Percentiles rank a stretch among this genome's conserved stretches.
phyloP scores from a whole-genome alignment of 2,113 vertebrate species.

The Hystrix brachyura region DNA sequence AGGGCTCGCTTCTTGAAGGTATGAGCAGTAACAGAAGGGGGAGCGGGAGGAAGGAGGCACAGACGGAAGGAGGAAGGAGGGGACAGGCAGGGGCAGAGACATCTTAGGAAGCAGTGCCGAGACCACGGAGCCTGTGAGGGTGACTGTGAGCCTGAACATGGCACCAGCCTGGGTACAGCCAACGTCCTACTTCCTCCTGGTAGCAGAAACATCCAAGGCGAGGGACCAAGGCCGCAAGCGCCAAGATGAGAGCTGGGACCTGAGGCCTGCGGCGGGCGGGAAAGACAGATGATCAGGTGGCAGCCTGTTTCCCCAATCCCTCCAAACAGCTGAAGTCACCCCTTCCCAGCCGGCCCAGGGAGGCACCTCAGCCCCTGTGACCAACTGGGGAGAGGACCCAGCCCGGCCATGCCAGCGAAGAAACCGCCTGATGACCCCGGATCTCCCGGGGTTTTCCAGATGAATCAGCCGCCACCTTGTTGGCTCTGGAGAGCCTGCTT shows the following conservation, averaged over 20 bases:
- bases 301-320: background rate
- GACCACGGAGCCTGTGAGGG: too few relatives aligned
- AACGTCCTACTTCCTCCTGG: accelerated
- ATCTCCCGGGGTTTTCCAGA: background rate
- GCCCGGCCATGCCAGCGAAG: too few relatives aligned
- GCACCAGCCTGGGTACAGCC: background rate
- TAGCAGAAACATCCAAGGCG: background rate
- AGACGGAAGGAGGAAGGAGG: background rate
- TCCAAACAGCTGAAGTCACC: background rate
- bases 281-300: background rate
- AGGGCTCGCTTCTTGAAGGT: background rate
- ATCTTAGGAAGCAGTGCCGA: background rate
- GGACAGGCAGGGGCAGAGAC: background rate
- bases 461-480: background rate
- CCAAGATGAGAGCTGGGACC: too few relatives aligned
- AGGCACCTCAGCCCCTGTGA: accelerated
- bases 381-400: background rate
- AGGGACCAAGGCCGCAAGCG: background rate
- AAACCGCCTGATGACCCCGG: background rate
- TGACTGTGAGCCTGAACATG: too few relatives aligned
- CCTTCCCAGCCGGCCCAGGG: accelerated
- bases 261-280: background rate
- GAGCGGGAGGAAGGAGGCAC: background rate
- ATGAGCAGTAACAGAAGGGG: background rate
- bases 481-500: background rate